Evolutionary conservation across 2,888 invertebrate genomes (phyloP), one percentile per base, ranked within the genome.

Genomic region (Glaucopsyche alexis): DNA sequence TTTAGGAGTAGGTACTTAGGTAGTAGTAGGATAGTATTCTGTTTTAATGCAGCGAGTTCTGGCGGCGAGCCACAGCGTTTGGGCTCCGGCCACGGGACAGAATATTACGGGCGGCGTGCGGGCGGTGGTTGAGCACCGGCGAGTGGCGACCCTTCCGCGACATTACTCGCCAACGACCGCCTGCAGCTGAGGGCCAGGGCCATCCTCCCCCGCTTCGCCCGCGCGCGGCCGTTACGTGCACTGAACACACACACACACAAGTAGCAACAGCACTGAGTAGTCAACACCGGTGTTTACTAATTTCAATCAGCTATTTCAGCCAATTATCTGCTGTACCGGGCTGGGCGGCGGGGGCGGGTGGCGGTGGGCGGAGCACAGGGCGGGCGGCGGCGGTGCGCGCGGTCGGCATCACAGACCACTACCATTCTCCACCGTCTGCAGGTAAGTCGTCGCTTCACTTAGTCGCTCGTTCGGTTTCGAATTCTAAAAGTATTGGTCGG

Each of bases 371-470:
- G n/a, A 47, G 50, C 64, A 8, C 16, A 8, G 13, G 7, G 29
- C 29, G 74, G 40, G 73, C 42, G 42, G 45, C 80, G 90, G 90
- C 87, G 84, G 85, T 87, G 1, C 85, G 55, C 16, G 55, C 19
- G 19, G 19, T 2, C 5, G 16, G 79, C 90, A 84, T 84, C 88
- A 1, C 85, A 88, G 60, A 73, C 52, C 16, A 50, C 6, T 8
- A 50, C 49, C 49, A 3, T 4, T 5, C 14, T 14, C 9, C 55
- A 8, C 55, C 55, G 11, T 5, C 55, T 9, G 19, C 55, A 55
- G 55, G 55, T 55, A 16, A 55, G 19, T 19, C 42, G 42, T 8
- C 19, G 55, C 55, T 9, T 9, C 19, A 2, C 55, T 55, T 19
- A 5, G 19, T 19, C 11, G 55, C 55, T 55, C 55, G 19, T 19